Base-by-base conservation (phyloP, 2,797 vertebrate genomes). In the Aeoliscus strigatus region DNA sequence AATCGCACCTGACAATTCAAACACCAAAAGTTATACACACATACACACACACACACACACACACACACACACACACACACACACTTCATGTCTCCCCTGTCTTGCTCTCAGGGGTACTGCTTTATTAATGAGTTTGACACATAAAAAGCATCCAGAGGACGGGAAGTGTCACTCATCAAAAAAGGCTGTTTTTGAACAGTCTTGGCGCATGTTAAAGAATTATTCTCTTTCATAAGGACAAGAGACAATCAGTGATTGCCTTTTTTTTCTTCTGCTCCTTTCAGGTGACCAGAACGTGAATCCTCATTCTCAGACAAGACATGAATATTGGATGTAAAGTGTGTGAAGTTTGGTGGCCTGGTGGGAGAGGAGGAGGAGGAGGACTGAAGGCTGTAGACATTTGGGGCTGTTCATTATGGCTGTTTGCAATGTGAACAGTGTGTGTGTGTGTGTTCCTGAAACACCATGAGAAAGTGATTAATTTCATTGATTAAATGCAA, bases 61-160 rank as follows among this genome's bases (percentile, higher is more conserved):
- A 53, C 62, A 60, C 60, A 41, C 64, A 27, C 27, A 15, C 41
- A 5, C 39, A 21, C 51, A 27, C 49, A 47, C 61, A 35, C 59
- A 66, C 45, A 27, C 39, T 60, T 63, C 74, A 87, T 78, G 87
- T 87, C 89, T 87, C 78, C 87, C 86, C 71, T 79, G 85, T 85
- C 33, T 77, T 79, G 86, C 88, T 92, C 92, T 86, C 77, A 79
- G 83, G 89, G 90, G 90, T 83, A 86, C 89, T 94, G 88, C 91
- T 90, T 96, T 94, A 97, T 98, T 97, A 97, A 98, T 96, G 93
- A 96, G 91, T 91, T 89, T 80, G 91, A 92, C 91, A 96, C 91
- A 96, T 97, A 91, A 97, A 98, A 96, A 91, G 90, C 89, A 90
- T 91, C 89, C 81, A 72, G 88, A 91, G 89, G 90, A 93, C 90